A percentile compares a stretch with the other conserved stretches of the same genome.
These are phyloP conservation scores for Polylopha cassiicola DNA, from an alignment of 2,888 invertebrate genomes.

Conservation along the genomic window DNA sequence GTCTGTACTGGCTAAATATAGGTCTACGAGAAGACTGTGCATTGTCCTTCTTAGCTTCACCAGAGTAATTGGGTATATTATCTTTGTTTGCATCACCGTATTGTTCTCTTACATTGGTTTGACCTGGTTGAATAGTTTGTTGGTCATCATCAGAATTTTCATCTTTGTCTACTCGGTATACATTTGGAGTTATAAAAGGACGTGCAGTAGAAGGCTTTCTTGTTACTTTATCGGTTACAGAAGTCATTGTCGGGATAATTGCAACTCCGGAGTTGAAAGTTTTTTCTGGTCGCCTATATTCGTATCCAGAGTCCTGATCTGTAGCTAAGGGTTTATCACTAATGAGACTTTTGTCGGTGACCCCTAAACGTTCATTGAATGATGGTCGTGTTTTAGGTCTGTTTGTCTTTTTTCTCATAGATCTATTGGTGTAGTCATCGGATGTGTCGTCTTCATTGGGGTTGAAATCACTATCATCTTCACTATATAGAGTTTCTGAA, in stretches of 20 bases:
- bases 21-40: no score
- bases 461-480: no score
- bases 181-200: conserved; percentile 35
- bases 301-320: conserved; percentile 29
- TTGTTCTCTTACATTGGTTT: no score
- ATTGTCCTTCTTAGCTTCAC: no score
- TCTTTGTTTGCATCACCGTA: no score
- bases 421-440: no score
- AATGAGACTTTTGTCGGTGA: conserved; percentile 1
- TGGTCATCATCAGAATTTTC: conserved; percentile 21
- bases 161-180: conserved; percentile 23
- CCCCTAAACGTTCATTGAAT: background rate
- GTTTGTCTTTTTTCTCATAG: background rate
- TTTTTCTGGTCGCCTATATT: conserved; percentile 32
- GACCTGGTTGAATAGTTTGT: conserved; percentile 3
- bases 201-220: conserved; percentile 21
- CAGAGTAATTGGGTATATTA: no score
- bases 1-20: no score
- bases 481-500: no score
- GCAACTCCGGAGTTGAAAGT: conserved; percentile 25
- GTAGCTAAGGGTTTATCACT: conserved; percentile 5
- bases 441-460: no score
- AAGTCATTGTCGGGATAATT: conserved; percentile 19
- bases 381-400: conserved; percentile 5
- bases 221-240: conserved; percentile 15